Percentiles rank a stretch among this genome's conserved stretches.
phyloP scores from a whole-genome alignment of 2,888 invertebrate genomes.

The Lochmaea crataegi region DNA sequence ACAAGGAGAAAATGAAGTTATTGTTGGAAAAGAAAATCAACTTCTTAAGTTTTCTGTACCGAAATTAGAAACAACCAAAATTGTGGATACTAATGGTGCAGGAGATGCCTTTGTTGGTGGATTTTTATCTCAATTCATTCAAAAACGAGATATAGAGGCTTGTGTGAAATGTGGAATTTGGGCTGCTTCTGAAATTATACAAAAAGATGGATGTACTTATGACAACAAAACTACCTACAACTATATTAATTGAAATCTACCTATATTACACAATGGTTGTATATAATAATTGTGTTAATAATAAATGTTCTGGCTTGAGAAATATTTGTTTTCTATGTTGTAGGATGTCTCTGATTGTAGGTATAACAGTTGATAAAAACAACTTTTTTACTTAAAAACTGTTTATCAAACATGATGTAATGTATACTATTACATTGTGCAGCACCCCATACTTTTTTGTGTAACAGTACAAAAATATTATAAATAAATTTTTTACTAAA shows the following conservation, averaged over 20 bases:
- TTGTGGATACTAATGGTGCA: slow-evolving; percentile 98
- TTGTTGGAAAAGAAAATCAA: slow-evolving; percentile 79
- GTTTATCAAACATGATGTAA: neutral
- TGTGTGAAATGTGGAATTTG: slow-evolving; percentile 91
- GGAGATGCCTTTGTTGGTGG: slow-evolving; percentile 99
- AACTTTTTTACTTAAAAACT: too few species aligned
- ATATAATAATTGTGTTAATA: too few species aligned
- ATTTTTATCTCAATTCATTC: slow-evolving; percentile 82
- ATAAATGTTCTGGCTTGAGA: too few species aligned
- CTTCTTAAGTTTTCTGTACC: slow-evolving; percentile 78
- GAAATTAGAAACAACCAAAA: slow-evolving; percentile 74
- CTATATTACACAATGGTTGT: neutral
- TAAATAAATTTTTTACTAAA: neutral
- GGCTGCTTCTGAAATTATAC: slow-evolving; percentile 88
- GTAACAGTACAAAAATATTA: neutral
- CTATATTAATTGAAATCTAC: neutral
- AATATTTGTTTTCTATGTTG: too few species aligned
- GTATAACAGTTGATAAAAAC: too few species aligned
- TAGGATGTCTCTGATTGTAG: too few species aligned
- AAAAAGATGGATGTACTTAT: slow-evolving; percentile 91
- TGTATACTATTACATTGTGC: neutral
- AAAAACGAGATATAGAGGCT: slow-evolving; percentile 72
- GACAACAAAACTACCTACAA: slow-evolving; percentile 70
- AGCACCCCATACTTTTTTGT: neutral
- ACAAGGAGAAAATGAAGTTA: slow-evolving; percentile 86